Percentiles rank a stretch among this genome's conserved stretches.
phyloP scores from a whole-genome alignment of 2,797 vertebrate genomes.

The Falco columbarius region DNA sequence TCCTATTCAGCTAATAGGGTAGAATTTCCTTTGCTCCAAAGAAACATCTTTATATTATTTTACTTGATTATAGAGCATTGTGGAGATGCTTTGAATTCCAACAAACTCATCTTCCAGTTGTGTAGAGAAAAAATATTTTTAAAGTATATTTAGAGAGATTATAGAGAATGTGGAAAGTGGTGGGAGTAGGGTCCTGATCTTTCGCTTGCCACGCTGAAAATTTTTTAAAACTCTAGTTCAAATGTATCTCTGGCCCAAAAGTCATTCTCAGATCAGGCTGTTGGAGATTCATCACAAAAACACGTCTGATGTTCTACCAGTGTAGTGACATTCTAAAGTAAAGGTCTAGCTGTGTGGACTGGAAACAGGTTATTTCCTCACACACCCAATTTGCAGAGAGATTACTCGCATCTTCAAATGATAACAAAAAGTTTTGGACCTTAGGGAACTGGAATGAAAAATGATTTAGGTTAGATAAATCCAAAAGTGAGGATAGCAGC shows the following conservation, averaged over 20 bases:
- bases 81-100: neutral
- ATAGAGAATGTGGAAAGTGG: neutral
- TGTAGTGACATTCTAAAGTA: neutral
- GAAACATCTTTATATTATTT: neutral
- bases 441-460: neutral
- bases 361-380: neutral
- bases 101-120: neutral
- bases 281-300: neutral
- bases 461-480: neutral
- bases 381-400: neutral
- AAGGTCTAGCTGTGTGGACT: neutral
- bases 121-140: neutral
- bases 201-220: neutral
- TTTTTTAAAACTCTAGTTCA: neutral
- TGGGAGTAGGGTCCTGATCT: neutral
- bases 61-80: neutral
- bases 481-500: neutral
- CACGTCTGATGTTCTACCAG: neutral
- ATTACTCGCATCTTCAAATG: rapidly evolving
- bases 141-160: neutral
- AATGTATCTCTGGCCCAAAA: neutral
- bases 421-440: neutral
- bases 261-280: neutral
- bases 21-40: neutral
- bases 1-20: neutral